Base-by-base conservation (phyloP, 92 coral and sea anemone species). In the Heteractis magnifica region DNA sequence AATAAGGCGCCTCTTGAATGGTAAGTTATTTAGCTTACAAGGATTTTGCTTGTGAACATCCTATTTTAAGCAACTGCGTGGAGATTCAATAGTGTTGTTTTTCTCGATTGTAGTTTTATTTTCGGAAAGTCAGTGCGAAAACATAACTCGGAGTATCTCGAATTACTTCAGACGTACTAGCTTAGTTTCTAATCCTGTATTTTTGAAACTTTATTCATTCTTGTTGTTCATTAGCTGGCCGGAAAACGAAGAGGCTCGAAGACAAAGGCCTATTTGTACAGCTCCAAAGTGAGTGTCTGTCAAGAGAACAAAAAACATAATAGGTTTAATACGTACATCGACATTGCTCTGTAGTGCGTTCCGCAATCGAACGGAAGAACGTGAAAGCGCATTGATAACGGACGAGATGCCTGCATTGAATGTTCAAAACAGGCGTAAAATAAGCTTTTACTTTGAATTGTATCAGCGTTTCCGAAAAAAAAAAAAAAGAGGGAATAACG, bases 181-280 rank as follows among this genome's bases (percentile, higher is more conserved):
- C 48, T 68, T 8, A 68, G 44, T 8, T 68, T 68, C 73, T n/a
- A 68, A 68, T 68, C 49, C 44, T 68, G 26, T 21, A 68, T 68
- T 20, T 68, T 14, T 68, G 49, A 20, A 20, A 21, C 49, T 68
- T 23, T 26, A 10, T 68, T 21, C 71, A 23, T 0, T 7, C 23
- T 68, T 68, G 73, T 68, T 78, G 51, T 78, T 78, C 72, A 78
- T 78, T 58, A 58, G 26, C 52, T 78, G 72, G 48, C 81, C 81
- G 81, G 81, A 78, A 78, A 56, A 78, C 48, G 53, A 34, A 49
- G 20, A 52, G 52, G 72, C 16, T 15, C 26, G 9, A 10, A 56
- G 50, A 78, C 70, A 78, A 55, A 14, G 58, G 71, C 23, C 55
- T 77, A 15, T 77, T 78, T 68, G 73, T 59, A 78, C 81, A 21